Percentiles rank a stretch among this genome's conserved stretches.
Evolutionary conservation across 2,113 vertebrate genomes (phyloP).

Genomic region (Raphicerus campestris): DNA sequence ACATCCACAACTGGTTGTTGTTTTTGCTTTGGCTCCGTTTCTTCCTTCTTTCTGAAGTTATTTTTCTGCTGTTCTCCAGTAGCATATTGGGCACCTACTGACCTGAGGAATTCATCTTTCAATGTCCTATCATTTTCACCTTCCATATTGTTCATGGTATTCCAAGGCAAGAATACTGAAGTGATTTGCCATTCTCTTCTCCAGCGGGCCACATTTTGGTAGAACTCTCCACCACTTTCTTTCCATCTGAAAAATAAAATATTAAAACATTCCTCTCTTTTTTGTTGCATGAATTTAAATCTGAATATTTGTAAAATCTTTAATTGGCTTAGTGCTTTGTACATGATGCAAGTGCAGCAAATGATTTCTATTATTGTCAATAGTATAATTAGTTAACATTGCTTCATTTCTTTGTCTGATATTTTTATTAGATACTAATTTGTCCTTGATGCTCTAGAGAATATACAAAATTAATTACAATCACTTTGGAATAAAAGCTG

Average conservation of each 20-base stretch:
- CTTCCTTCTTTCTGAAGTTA: neutral
- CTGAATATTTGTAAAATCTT: neutral
- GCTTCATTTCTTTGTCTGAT: neutral
- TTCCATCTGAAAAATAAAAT: neutral
- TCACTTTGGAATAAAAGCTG: neutral
- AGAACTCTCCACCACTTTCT: neutral
- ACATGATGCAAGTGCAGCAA: neutral
- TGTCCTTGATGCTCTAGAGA: neutral
- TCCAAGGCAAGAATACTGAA: neutral
- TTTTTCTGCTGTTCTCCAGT: neutral
- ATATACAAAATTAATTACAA: neutral
- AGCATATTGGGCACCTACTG: neutral
- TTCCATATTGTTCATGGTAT: neutral
- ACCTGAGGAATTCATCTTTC: neutral
- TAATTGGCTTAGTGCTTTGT: neutral
- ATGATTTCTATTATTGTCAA: neutral
- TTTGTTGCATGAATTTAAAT: neutral
- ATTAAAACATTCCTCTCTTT: neutral
- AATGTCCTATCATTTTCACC: accelerated
- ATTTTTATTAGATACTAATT: neutral
- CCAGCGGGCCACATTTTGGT: neutral
- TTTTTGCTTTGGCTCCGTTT: neutral
- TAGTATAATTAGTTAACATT: neutral
- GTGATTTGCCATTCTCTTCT: neutral
- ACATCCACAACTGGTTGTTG: neutral